Conservation (phyloP, 2,113 vertebrate genomes). For the Cnemophilus loriae region DNA sequence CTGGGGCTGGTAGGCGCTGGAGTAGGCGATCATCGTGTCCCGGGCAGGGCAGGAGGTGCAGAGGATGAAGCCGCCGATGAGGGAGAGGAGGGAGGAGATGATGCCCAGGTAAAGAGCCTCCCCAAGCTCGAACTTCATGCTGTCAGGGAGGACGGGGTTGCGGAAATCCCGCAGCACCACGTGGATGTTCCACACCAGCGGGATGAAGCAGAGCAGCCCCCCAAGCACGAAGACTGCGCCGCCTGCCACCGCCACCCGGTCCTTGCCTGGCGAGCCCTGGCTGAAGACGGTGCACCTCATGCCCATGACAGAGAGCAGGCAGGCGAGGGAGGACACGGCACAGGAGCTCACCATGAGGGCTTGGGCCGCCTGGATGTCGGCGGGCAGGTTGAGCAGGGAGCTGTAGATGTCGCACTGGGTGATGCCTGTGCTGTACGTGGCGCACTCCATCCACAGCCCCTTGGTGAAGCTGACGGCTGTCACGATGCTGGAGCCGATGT, state of each 20-base stretch:
- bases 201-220: conserved; percentile 87
- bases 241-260: conserved; percentile 77
- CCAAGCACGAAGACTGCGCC: conserved; percentile 79
- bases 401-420: conserved; percentile 97
- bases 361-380: conserved; percentile 86
- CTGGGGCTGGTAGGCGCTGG: conserved; percentile 49
- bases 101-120: conserved; percentile 90
- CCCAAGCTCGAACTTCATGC: conserved; percentile 90
- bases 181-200: conserved; percentile 89
- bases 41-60: conserved; percentile 78
- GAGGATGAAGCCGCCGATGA: conserved; percentile 86
- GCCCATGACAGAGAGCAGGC: conserved; percentile 75
- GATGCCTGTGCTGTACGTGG: conserved; percentile 90
- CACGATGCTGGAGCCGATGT: conserved; percentile 91
- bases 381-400: conserved; percentile 85
- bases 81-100: conserved; percentile 80
- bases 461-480: conserved; percentile 86
- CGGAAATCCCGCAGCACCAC: conserved; percentile 89
- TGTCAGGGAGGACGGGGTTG: conserved; percentile 77
- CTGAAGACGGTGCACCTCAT: conserved; percentile 93
- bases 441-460: conserved; percentile 98
- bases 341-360: conserved; percentile 92
- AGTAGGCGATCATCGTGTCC: background rate
- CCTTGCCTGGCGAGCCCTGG: conserved; percentile 76
- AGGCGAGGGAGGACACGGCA: conserved; percentile 80